Conservation (phyloP, 1,140 invertebrate species). For the Maconellicoccus hirsutus region DNA sequence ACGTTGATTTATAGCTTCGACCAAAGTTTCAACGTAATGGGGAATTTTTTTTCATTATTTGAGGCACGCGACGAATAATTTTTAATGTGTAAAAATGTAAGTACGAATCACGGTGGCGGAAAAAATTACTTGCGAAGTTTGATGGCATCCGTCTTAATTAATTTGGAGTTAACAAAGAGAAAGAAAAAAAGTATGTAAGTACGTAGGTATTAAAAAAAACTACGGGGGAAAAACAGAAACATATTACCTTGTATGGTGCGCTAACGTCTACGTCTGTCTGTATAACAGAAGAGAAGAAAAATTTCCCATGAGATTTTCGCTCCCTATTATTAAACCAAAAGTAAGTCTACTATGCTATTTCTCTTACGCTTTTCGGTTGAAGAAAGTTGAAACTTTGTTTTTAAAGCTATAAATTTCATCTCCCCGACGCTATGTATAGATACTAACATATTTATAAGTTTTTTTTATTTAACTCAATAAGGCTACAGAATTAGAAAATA, state of each 20-base stretch:
- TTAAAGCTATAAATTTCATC: slow-evolving; percentile 21
- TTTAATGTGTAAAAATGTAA: background rate
- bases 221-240: slow-evolving; percentile 13
- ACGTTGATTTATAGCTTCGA: background rate
- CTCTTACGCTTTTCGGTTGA: slow-evolving; percentile 13
- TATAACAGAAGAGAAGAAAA: slow-evolving; percentile 11
- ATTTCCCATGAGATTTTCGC: slow-evolving; percentile 16
- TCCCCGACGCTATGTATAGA: background rate
- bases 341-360: slow-evolving; percentile 13
- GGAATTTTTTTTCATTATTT: slow-evolving; percentile 10
- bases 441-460: slow-evolving; percentile 23
- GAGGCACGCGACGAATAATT: slow-evolving; percentile 10
- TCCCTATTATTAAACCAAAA: slow-evolving; percentile 21
- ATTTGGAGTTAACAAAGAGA: background rate
- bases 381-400: slow-evolving; percentile 22
- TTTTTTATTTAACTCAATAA: slow-evolving; percentile 16
- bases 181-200: background rate
- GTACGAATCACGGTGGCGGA: background rate
- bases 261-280: slow-evolving; percentile 18
- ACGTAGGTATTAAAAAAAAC: background rate
- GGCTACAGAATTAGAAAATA: background rate
- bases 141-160: slow-evolving; percentile 15
- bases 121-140: background rate
- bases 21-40: background rate
- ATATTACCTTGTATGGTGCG: slow-evolving; percentile 2